Percentiles rank a stretch among this genome's conserved stretches.
These are phyloP conservation scores for Spisula subtruncata DNA, from an alignment of 2,888 invertebrate genomes.

Conservation along the genomic window DNA sequence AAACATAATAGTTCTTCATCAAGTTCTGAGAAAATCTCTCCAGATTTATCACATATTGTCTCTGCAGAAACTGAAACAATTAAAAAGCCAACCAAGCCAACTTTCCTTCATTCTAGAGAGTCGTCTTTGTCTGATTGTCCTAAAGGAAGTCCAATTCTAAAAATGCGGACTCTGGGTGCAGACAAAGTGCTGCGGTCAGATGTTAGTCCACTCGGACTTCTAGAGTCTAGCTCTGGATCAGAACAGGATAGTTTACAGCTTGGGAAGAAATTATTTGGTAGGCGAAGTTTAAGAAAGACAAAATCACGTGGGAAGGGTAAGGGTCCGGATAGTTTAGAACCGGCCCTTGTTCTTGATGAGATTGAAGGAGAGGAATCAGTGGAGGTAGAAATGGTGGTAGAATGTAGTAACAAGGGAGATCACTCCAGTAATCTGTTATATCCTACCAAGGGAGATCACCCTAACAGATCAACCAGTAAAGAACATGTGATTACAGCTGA, in stretches of 20 bases:
- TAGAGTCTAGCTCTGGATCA: conserved; percentile 84
- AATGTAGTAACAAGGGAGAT: background rate
- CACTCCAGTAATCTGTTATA: background rate
- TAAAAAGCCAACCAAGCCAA: conserved; percentile 80
- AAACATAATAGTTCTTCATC: conserved; percentile 56
- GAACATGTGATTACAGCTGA: conserved; percentile 50
- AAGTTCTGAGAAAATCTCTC: conserved; percentile 62
- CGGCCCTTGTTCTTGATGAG: conserved; percentile 78
- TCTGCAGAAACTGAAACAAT: conserved; percentile 55
- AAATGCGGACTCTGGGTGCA: conserved; percentile 60
- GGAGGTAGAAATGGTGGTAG: conserved; percentile 37
- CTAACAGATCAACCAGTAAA: background rate
- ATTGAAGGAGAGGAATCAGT: conserved; percentile 73
- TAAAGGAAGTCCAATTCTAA: conserved; percentile 74
- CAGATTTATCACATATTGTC: conserved; percentile 46
- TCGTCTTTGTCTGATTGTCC: conserved; percentile 69
- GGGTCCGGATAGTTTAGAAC: conserved; percentile 81
- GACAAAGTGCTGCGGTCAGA: conserved; percentile 44
- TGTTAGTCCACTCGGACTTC: conserved; percentile 66
- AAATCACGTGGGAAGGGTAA: conserved; percentile 86
- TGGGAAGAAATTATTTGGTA: conserved; percentile 72
- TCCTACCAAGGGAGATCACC: conserved; percentile 24
- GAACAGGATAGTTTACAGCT: conserved; percentile 80
- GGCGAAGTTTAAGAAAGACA: conserved; percentile 84
- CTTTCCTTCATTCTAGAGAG: conserved; percentile 76